Percentiles rank a stretch among this genome's conserved stretches.
phyloP scores from a whole-genome alignment of 2,113 vertebrate species.

The Solea senegalensis region DNA sequence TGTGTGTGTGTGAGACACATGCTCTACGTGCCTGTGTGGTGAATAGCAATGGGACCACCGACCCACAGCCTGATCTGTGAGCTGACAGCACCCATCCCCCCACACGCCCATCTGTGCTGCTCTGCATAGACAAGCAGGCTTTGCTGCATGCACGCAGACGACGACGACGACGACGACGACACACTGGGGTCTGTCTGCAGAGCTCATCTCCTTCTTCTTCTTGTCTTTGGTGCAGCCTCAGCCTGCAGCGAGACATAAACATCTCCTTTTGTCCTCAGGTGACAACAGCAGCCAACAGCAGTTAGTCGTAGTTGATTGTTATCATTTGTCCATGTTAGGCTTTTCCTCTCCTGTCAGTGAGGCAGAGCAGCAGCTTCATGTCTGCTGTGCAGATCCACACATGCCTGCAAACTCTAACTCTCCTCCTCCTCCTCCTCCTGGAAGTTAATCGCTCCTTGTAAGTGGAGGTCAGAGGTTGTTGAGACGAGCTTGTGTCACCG shows the following conservation, averaged over 20 bases:
- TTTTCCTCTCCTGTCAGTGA: conserved; percentile 11
- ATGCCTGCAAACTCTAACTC: conserved; percentile 20
- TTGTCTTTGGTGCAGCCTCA: conserved; percentile 10
- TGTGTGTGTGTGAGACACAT: conserved; percentile 68
- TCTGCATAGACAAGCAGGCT: conserved; percentile 72
- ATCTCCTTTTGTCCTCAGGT: conserved; percentile 26
- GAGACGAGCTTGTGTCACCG: conserved; percentile 1
- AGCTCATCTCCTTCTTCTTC: background rate
- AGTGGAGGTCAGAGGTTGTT: conserved; percentile 29
- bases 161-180: conserved; percentile 31
- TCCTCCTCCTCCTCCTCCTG: background rate
- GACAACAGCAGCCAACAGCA: conserved; percentile 25
- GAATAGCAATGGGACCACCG: conserved; percentile 78
- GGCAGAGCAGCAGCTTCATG: conserved; percentile 12
- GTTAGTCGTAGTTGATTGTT: conserved; percentile 23
- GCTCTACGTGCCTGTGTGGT: conserved; percentile 69
- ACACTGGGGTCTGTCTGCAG: conserved; percentile 44
- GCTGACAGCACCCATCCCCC: conserved; percentile 79
- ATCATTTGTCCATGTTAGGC: conserved; percentile 19
- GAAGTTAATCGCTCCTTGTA: conserved; percentile 38
- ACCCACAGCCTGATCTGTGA: conserved; percentile 74
- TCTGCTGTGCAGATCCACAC: conserved; percentile 30
- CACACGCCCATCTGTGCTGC: conserved; percentile 73
- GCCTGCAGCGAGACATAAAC: conserved; percentile 24
- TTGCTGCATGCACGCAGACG: conserved; percentile 51